Evolutionary conservation across 2,888 invertebrate species (phyloP).

Genomic region (Amblyjoppa proteus): DNA sequence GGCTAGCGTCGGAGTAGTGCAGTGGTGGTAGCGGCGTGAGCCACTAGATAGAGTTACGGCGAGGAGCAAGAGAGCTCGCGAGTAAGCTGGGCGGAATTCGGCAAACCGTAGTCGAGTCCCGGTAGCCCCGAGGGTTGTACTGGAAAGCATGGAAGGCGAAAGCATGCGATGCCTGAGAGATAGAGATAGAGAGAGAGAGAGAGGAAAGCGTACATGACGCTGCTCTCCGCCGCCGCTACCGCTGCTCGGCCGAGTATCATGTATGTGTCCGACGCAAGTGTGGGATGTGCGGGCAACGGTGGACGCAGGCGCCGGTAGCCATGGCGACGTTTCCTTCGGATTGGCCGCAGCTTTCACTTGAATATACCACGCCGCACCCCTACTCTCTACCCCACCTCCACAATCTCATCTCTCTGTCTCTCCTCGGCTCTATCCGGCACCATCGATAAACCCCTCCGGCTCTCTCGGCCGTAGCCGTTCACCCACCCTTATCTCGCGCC

Average conservation of each 20-base stretch:
- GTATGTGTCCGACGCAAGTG: conserved; percentile 42
- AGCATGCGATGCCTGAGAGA: conserved; percentile 32
- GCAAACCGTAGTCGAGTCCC: conserved; percentile 57
- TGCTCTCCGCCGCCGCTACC: neutral
- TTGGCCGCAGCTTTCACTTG: conserved; percentile 84
- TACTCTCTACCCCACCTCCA: conserved; percentile 59
- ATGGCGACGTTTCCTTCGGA: conserved; percentile 85
- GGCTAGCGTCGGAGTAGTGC: conserved; percentile 16
- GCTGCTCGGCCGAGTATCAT: neutral
- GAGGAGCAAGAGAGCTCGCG: conserved; percentile 25
- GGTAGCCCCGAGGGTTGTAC: conserved; percentile 54
- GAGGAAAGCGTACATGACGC: conserved; percentile 16
- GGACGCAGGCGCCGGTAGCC: conserved; percentile 84
- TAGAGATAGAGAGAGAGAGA: no score
- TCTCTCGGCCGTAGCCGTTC: conserved; percentile 46
- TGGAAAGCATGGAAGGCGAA: conserved; percentile 43
- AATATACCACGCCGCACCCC: conserved; percentile 73
- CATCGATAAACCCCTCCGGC: conserved; percentile 79
- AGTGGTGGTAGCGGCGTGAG: conserved; percentile 21
- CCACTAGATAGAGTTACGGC: conserved; percentile 13
- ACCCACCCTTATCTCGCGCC: conserved; percentile 66
- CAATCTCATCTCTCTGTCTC: conserved; percentile 53
- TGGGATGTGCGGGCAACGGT: conserved; percentile 66
- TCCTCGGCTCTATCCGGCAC: conserved; percentile 76
- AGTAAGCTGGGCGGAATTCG: conserved; percentile 64